These are phyloP conservation scores for Intellagama lesueurii DNA, from an alignment of 2,797 vertebrate genomes.

Conservation along the genomic window DNA sequence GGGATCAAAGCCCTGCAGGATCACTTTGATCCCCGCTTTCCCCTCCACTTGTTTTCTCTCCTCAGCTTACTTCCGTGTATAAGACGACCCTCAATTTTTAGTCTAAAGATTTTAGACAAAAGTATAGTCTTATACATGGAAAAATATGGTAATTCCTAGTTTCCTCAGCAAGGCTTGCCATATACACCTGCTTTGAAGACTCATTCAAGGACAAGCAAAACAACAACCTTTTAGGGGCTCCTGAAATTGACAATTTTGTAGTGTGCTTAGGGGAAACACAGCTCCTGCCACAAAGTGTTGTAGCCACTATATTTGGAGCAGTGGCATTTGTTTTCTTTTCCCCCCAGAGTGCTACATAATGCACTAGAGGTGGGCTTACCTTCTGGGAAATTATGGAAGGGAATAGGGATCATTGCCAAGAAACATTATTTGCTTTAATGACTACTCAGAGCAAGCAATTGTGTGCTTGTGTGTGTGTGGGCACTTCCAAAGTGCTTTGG, in stretches of 20 bases:
- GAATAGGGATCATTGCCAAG: not conserved
- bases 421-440: not conserved
- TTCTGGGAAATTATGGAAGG: not conserved
- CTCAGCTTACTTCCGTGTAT: too few relatives aligned
- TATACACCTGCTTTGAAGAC: too few relatives aligned
- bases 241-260: not conserved
- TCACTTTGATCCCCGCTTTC: too few relatives aligned
- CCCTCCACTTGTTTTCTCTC: too few relatives aligned
- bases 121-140: too few relatives aligned
- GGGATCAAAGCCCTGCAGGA: too few relatives aligned
- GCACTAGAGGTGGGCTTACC: not conserved
- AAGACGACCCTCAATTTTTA: too few relatives aligned
- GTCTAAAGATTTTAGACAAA: too few relatives aligned
- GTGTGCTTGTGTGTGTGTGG: not conserved
- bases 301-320: not conserved
- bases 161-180: not conserved
- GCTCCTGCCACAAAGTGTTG: not conserved
- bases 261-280: not conserved
- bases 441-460: not conserved
- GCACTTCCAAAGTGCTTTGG: too few relatives aligned
- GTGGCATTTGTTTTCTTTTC: too few relatives aligned
- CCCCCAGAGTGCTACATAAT: not conserved
- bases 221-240: not conserved
- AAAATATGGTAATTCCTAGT: not conserved
- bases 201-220: not conserved